Evolutionary conservation across 2,113 vertebrate genomes (phyloP).

Genomic region (Passer montanus): DNA sequence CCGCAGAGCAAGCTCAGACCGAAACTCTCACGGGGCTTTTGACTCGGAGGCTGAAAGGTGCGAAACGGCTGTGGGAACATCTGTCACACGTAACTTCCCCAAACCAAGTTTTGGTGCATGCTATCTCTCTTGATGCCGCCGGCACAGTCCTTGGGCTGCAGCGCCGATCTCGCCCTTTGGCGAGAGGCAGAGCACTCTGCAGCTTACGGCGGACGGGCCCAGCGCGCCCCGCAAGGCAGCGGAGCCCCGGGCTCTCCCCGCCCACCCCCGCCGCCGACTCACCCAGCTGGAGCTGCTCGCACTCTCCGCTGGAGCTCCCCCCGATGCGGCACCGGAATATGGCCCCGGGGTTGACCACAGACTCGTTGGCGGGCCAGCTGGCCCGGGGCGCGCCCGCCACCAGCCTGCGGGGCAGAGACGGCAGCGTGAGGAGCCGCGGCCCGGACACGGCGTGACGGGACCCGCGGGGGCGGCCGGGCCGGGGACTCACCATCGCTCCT

Average conservation of each 20-base stretch:
- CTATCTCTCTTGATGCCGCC: not conserved
- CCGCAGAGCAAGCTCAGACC: not conserved
- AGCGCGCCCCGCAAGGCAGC: not conserved
- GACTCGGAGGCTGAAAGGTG: not conserved
- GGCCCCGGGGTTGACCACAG: constrained; percentile 80
- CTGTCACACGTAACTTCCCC: not conserved
- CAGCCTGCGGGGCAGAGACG: constrained; percentile 76
- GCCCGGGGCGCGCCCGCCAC: constrained; percentile 87
- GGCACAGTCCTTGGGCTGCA: fast-evolving
- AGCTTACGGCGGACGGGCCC: not conserved
- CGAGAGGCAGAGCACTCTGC: not conserved
- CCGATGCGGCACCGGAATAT: constrained; percentile 84
- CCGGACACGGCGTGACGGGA: not conserved
- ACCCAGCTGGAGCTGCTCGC: constrained; percentile 79
- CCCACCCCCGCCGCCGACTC: constrained; percentile 43
- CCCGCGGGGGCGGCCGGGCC: not conserved
- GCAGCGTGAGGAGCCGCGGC: not conserved
- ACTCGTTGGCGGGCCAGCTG: constrained; percentile 66
- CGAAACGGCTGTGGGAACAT: not conserved
- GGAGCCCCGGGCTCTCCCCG: not conserved
- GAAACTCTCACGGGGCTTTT: not conserved
- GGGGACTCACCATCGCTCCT: constrained; percentile 81
- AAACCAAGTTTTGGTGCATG: not conserved
- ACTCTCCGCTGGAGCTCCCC: constrained; percentile 38
- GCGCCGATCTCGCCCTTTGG: not conserved